Evolutionary conservation across 2,113 vertebrate species (phyloP).

Genomic region (Trematocara macrostoma): DNA sequence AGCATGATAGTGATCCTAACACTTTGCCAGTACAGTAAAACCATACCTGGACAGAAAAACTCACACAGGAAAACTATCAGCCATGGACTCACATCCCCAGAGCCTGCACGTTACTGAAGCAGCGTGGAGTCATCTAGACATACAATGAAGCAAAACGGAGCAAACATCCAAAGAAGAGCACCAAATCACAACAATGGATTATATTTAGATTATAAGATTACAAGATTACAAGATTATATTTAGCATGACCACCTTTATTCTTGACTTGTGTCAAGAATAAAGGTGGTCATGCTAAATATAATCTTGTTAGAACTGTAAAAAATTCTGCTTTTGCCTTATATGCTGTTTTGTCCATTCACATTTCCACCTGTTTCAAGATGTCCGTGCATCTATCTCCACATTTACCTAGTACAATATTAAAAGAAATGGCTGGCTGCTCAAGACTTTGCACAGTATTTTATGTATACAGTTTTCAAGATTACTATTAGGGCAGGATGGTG

Average conservation of each 20-base stretch:
- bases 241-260: too few species aligned
- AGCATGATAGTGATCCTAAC: background rate
- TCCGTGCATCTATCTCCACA: background rate
- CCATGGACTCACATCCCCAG: background rate
- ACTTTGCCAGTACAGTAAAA: background rate
- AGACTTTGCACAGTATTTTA: background rate
- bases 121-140: background rate
- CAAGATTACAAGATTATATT: too few species aligned
- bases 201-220: too few species aligned
- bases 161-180: background rate
- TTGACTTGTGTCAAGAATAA: rapidly evolving
- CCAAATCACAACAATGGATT: background rate
- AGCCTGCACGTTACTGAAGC: background rate
- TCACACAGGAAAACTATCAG: background rate
- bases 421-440: background rate
- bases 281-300: background rate
- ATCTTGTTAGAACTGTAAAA: background rate
- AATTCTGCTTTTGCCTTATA: background rate
- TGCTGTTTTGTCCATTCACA: background rate
- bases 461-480: background rate
- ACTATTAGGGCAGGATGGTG: rapidly evolving
- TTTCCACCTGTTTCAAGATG: background rate
- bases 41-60: background rate
- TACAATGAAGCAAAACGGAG: background rate
- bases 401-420: rapidly evolving